phyloP scores from a whole-genome alignment of 2,797 vertebrate species.

The Catharus ustulatus region DNA sequence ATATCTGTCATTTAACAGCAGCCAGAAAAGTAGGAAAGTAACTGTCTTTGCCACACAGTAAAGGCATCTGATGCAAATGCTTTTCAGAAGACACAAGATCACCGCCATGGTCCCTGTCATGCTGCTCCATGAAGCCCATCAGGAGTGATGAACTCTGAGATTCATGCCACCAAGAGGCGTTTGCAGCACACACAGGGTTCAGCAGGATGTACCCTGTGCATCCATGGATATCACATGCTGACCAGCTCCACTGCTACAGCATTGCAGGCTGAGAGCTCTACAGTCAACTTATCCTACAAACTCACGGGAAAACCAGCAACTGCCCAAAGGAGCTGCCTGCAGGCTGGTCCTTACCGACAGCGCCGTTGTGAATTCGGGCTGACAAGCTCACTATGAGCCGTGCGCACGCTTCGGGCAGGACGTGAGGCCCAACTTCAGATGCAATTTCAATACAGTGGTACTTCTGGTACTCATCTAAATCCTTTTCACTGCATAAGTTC shows the following conservation, averaged over 20 bases:
- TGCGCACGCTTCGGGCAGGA: conserved; percentile 75
- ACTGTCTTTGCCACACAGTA: background rate
- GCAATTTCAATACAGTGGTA: conserved; percentile 82
- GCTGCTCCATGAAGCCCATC: background rate
- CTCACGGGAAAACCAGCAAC: background rate
- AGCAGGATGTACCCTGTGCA: accelerated
- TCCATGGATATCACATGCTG: background rate
- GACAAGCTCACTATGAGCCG: conserved; percentile 83
- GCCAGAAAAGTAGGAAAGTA: background rate
- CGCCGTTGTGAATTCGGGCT: conserved; percentile 83
- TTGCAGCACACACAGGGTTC: background rate
- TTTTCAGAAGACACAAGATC: background rate
- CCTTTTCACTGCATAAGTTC: conserved; percentile 79
- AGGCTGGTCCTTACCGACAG: conserved; percentile 77
- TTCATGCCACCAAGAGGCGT: background rate
- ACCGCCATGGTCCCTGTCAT: background rate
- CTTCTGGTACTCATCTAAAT: conserved; percentile 77
- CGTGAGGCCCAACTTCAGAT: conserved; percentile 62
- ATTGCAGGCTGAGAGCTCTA: background rate
- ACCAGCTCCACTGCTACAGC: background rate
- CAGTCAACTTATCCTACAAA: background rate
- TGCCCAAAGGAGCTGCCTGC: background rate
- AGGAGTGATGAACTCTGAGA: background rate
- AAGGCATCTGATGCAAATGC: background rate
- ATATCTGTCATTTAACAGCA: background rate